These are phyloP conservation scores for Pelosia muscerda DNA, from an alignment of 2,888 invertebrate genomes.

Conservation along the genomic window DNA sequence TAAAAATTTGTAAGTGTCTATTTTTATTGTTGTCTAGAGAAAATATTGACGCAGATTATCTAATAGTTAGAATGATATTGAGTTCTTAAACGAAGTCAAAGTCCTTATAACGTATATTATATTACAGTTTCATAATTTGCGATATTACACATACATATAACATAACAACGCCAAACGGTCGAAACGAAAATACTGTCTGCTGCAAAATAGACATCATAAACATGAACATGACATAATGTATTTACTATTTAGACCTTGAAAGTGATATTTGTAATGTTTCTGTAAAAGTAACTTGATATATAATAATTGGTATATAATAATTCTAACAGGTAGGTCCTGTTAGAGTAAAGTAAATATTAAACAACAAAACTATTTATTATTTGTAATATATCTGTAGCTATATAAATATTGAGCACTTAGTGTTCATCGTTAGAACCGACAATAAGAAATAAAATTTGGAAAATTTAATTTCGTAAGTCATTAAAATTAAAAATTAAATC, in stretches of 20 bases:
- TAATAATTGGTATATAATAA: too few relatives aligned
- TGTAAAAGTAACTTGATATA: not conserved
- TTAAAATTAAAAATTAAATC: conserved; percentile 38
- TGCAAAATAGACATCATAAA: not conserved
- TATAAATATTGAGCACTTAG: conserved; percentile 58
- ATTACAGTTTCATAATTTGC: too few relatives aligned
- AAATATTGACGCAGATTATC: too few relatives aligned
- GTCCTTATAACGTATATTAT: too few relatives aligned
- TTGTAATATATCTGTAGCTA: conserved; percentile 50
- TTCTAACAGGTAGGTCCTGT: too few relatives aligned
- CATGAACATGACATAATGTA: not conserved
- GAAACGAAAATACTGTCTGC: too few relatives aligned
- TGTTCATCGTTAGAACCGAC: conserved; percentile 68
- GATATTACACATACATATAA: too few relatives aligned
- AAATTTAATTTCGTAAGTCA: conserved; percentile 54
- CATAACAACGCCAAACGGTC: too few relatives aligned
- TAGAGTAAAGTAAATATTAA: conserved; percentile 26
- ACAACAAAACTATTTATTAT: conserved; percentile 41
- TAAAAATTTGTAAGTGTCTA: too few relatives aligned
- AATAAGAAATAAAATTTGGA: conserved; percentile 62
- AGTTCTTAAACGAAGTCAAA: too few relatives aligned
- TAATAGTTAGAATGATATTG: too few relatives aligned
- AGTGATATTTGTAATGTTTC: not conserved
- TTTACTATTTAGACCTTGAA: not conserved
- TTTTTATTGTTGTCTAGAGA: too few relatives aligned